Evolutionary conservation across 2,888 invertebrate genomes (phyloP), one percentile per base, ranked within the genome.

Genomic region (Ephialtes manifestator): DNA sequence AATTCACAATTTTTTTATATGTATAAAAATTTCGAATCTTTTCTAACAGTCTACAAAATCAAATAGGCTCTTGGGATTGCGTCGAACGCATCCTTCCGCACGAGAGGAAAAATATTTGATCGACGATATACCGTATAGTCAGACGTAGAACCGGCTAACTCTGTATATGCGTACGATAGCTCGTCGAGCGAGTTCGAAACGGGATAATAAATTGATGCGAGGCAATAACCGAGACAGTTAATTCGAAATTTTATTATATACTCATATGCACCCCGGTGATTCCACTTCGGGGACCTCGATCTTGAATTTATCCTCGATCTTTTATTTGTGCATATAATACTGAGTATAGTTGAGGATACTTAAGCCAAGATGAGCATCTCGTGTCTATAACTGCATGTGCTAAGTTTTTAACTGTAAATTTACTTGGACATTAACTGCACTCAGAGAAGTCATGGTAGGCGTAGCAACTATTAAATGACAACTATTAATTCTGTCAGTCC

Each of bases 141-240:
- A 67, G 46, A 71, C 39, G 65, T 67, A 58, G 63, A 85, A 82
- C 79, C 82, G 65, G 79, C 79, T 24, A 60, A 43, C 43, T 35
- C 31, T 31, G 70, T 70, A 78, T 58, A 71, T 67, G 71, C 63
- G 63, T 58, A 35, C 51, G 76, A 67, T 24, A 75, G 60, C 85
- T 79, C 85, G 85, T 82, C 71, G 31, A 82, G 67, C 85, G 71
- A 79, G 82, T 82, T 82, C 67, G 75, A 82, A 85, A 82, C 85
- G 82, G 85, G 85, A 82, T 85, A 85, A 85, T 85, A 85, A 85
- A 85, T 82, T 76, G 81, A 85, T 82, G 79, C 65, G 70, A 79
- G 78, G 79, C 82, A 85, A 85, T 85, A 85, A 84, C 51, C 82
- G 85, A 82, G 85, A 85, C 85, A 79, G 78, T 85, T 82, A 85